Base-by-base conservation (phyloP, 2,113 vertebrate species). In the Chitala chitala region DNA sequence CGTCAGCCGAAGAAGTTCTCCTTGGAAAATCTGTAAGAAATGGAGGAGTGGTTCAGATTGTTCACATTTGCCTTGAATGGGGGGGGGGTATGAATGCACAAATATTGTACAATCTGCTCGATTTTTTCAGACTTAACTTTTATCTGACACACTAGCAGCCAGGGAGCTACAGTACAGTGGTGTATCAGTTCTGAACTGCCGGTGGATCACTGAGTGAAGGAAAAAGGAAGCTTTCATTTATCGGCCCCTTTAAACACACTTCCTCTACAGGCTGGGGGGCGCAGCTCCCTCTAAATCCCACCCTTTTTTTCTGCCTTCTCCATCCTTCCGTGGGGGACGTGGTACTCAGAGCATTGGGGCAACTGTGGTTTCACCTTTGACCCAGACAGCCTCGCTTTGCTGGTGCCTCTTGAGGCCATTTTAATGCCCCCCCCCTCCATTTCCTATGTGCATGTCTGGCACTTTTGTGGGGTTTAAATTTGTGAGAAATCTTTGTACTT, bases 361-460 rank as follows among this genome's bases (percentile, higher is more conserved):
- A 22, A 20, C 80, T 78, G 79, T 78, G 69, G 72, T 75, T 51
- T 84, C 83, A 89, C 85, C 87, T 90, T 86, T 88, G 84, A 86
- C 86, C 85, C 68, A 81, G 77, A 83, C 44, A 85, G 82, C 82
- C 74, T 69, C 81, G 84, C 86, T 10, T 12, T 68, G 2, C 24
- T 46, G n/a, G 80, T 85, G 85, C 22, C 24, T 78, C 74, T 76
- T 65, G 75, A 82, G 81, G 87, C 86, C 85, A 80, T 88, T 87
- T 90, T 87, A 78, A 84, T 87, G 88, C 85, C 89, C 84, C 46
- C 74, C 46, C 26, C 48, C 26, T 73, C 61, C 61, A 83, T 87
- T 86, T 89, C 83, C 85, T 80, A 22, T 84, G 82, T 59, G 74
- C 77, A 78, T 69, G 0, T 75, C 68, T 82, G 83, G 55, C 82